Percentiles rank a stretch among this genome's conserved stretches.
Conservation (phyloP, 2,113 vertebrate genomes). For the Shinisaurus crocodilurus region DNA sequence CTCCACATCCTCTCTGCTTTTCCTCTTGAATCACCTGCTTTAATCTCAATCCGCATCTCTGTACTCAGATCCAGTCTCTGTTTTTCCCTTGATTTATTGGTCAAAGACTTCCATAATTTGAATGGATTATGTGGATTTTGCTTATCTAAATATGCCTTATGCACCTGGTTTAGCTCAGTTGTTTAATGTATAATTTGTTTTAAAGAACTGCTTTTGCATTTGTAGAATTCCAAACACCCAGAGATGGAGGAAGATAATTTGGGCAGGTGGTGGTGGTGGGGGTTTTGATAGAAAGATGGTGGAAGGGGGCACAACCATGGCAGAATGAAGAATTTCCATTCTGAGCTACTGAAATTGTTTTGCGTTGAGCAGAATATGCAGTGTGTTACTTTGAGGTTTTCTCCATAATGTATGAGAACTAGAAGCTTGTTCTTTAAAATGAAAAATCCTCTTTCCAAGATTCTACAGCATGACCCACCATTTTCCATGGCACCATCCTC, state of each 20-base stretch:
- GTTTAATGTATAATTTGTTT: background rate
- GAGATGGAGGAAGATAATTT: background rate
- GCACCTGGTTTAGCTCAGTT: background rate
- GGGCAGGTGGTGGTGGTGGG: too few species aligned
- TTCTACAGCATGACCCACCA: background rate
- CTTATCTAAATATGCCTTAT: background rate
- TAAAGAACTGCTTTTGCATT: background rate
- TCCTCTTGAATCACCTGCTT: background rate
- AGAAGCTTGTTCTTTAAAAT: too few species aligned
- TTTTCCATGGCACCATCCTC: background rate
- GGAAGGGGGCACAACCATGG: too few species aligned
- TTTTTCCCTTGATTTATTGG: too few species aligned
- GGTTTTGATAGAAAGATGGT: background rate
- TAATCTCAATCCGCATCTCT: background rate
- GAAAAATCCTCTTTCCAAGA: background rate
- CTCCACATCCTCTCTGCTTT: background rate
- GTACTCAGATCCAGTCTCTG: background rate
- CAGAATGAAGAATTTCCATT: background rate
- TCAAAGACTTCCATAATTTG: background rate
- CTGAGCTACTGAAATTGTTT: background rate
- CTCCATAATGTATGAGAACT: background rate
- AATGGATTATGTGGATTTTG: background rate
- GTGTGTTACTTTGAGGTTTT: too few species aligned
- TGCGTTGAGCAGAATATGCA: background rate
- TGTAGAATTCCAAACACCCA: background rate